These are phyloP conservation scores for Callionymus lyra DNA, from an alignment of 2,113 vertebrate genomes.

Conservation along the genomic window DNA sequence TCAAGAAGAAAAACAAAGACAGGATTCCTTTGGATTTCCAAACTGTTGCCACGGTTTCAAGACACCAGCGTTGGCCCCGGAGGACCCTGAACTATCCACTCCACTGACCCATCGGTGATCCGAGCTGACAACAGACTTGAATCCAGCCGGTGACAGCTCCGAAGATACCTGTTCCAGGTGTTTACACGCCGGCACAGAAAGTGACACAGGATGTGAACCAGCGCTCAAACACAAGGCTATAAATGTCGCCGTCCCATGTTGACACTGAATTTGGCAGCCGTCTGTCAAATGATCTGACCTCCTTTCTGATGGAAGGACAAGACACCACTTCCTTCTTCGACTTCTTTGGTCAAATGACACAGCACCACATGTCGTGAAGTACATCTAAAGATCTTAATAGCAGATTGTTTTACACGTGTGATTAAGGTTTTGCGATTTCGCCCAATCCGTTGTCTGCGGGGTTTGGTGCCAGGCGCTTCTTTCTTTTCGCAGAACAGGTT, in stretches of 20 bases:
- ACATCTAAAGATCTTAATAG: no score
- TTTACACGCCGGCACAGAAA: no score
- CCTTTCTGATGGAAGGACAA: constrained; percentile 26
- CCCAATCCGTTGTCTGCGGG: neutral
- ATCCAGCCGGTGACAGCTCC: neutral
- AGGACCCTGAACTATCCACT: constrained; percentile 19
- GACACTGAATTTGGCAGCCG: constrained; percentile 14
- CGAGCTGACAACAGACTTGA: constrained; percentile 29
- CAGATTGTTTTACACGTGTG: no score
- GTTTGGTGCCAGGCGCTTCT: constrained; percentile 1
- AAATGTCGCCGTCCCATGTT: constrained; percentile 3
- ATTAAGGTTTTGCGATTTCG: no score
- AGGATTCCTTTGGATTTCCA: constrained; percentile 12
- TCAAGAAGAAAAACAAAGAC: no score
- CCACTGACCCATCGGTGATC: constrained; percentile 14
- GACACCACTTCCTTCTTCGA: constrained; percentile 5
- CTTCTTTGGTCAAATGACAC: neutral
- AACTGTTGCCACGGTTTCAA: constrained; percentile 24
- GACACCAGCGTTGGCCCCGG: constrained; percentile 22
- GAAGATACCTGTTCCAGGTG: no score
- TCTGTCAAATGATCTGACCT: constrained; percentile 37
- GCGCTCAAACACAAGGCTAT: no score
- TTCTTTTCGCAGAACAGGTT: constrained; percentile 40
- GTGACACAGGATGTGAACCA: no score
- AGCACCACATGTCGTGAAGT: no score